phyloP scores from a whole-genome alignment of 2,797 vertebrate species.

The Tiaroga cobitis region DNA sequence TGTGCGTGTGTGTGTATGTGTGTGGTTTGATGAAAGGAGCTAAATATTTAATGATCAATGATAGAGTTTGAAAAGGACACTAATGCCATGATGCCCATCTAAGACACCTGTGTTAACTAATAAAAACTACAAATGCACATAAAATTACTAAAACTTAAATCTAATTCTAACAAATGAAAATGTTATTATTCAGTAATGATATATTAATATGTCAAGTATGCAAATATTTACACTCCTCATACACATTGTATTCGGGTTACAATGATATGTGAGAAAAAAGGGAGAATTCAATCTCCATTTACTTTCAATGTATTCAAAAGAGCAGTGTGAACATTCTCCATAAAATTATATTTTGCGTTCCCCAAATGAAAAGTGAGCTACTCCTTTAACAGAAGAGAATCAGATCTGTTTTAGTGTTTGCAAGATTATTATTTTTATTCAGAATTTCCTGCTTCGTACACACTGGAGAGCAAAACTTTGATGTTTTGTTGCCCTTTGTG shows the following conservation, averaged over 20 bases:
- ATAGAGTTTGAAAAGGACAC: conserved; percentile 22
- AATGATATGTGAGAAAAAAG: no score
- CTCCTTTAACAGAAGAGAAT: not conserved
- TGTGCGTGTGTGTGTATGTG: conserved; percentile 26
- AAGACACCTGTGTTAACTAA: not conserved
- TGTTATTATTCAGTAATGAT: no score
- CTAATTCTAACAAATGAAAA: not conserved
- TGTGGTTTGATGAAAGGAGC: conserved; percentile 42
- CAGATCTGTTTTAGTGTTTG: not conserved
- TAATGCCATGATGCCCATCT: conserved; percentile 27
- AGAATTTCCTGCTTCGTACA: not conserved
- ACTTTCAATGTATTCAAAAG: no score
- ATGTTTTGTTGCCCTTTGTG: conserved; percentile 32
- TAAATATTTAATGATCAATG: conserved; percentile 51
- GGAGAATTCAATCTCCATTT: no score
- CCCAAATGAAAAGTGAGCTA: not conserved
- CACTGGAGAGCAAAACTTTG: not conserved
- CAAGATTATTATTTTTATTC: not conserved
- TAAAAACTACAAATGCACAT: not conserved
- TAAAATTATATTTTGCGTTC: not conserved
- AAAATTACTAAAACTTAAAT: not conserved
- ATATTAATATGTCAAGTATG: no score
- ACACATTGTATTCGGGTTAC: no score
- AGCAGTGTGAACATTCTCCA: no score
- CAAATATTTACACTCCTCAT: no score